A percentile compares a stretch with the other conserved stretches of the same genome.
phyloP scores from a whole-genome alignment of 2,797 vertebrate species.

The Ctenosaura bakeri region DNA sequence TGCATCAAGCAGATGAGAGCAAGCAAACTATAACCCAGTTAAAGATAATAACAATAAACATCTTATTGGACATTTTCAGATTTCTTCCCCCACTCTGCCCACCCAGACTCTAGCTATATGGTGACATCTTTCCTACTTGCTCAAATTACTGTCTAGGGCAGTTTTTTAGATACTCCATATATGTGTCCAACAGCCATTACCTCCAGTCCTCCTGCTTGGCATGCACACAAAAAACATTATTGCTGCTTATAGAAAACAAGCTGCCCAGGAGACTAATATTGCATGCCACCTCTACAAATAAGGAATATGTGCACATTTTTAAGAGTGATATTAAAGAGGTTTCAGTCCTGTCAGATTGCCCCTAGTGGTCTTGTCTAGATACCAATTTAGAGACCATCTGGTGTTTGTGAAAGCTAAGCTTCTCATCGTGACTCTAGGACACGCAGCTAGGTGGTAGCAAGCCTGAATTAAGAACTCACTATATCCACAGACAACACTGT shows the following conservation, averaged over 20 bases:
- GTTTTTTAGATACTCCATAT: neutral
- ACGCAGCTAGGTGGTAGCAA: neutral
- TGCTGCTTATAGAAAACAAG: neutral
- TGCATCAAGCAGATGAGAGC: constrained; percentile 1
- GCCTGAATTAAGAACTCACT: neutral
- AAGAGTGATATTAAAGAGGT: neutral
- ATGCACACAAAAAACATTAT: neutral
- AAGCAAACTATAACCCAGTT: neutral
- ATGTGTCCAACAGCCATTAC: neutral
- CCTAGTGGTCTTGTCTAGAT: neutral
- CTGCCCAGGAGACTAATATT: neutral
- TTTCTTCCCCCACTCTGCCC: neutral
- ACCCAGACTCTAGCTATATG: too few species aligned
- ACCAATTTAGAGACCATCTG: neutral
- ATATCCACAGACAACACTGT: neutral
- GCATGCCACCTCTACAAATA: neutral
- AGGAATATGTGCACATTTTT: neutral
- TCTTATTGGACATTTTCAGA: neutral
- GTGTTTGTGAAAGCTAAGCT: neutral
- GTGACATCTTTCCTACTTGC: neutral
- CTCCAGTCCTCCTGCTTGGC: neutral
- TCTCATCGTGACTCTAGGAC: neutral
- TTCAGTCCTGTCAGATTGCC: neutral
- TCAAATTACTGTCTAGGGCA: neutral
- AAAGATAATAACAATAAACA: neutral